These are phyloP conservation scores for Papilio machaon DNA, from an alignment of 1,140 invertebrate genomes.

Conservation along the genomic window DNA sequence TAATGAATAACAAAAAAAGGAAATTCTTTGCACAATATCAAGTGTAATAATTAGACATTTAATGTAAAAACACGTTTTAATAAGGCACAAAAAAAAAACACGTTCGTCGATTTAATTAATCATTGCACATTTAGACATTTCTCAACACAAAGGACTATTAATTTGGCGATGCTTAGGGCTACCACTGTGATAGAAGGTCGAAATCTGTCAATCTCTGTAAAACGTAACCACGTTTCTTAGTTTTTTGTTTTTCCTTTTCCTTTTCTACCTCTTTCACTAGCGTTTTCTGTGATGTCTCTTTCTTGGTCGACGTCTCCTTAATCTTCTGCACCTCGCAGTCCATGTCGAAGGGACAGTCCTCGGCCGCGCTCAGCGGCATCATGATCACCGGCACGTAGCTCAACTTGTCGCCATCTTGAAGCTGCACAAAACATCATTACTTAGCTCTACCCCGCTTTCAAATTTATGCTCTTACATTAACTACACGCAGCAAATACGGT, in stretches of 20 bases:
- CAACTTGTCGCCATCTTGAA: constrained; percentile 52
- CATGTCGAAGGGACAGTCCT: constrained; percentile 70
- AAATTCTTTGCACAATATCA: no score
- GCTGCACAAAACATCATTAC: constrained; percentile 20
- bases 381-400: constrained; percentile 74
- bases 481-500: no score
- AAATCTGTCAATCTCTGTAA: constrained; percentile 71
- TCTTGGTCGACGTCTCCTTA: constrained; percentile 53
- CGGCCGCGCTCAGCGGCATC: constrained; percentile 70
- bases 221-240: constrained; percentile 66
- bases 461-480: background rate
- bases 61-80: background rate
- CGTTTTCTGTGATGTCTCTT: constrained; percentile 46
- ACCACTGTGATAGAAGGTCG: constrained; percentile 74
- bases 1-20: no score
- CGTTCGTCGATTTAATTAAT: background rate
- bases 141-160: background rate
- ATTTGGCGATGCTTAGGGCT: background rate
- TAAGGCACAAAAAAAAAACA: background rate
- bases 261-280: constrained; percentile 51
- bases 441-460: no score
- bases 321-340: constrained; percentile 66
- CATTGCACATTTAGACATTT: background rate
- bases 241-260: constrained; percentile 60
- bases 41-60: background rate